A percentile compares a stretch with the other conserved stretches of the same genome.
Conservation (phyloP, 2,113 vertebrate species). For the Orycteropus afer region DNA sequence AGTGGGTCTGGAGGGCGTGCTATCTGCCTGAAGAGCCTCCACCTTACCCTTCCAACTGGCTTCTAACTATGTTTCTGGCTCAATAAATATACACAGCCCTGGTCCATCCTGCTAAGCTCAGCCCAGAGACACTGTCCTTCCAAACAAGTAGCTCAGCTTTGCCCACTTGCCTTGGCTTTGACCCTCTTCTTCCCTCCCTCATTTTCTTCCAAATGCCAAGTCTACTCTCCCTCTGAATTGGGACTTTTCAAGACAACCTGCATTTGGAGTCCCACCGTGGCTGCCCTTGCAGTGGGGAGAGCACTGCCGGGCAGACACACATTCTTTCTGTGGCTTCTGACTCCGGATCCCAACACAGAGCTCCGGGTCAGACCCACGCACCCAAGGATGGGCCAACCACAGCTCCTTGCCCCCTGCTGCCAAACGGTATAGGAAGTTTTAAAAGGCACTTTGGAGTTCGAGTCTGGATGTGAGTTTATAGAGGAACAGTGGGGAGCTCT, state of each 20-base stretch:
- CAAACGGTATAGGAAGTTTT: not conserved
- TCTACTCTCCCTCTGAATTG: not conserved
- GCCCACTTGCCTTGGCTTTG: not conserved
- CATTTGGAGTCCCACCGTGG: not conserved
- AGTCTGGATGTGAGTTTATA: no score
- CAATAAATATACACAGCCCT: conserved; percentile 69
- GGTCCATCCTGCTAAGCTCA: conserved; percentile 44
- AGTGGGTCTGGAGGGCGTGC: not conserved
- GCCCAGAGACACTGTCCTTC: conserved; percentile 58
- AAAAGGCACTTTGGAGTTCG: not conserved
- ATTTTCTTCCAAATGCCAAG: not conserved
- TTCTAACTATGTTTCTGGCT: conserved; percentile 69
- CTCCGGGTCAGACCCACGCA: not conserved
- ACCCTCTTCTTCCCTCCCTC: not conserved
- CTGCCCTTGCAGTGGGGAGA: not conserved
- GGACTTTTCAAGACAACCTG: not conserved
- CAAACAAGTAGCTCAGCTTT: conserved; percentile 56
- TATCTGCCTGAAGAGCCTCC: not conserved
- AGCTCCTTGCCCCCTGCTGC: not conserved
- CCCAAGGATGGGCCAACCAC: not conserved
- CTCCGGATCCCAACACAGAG: rapidly evolving
- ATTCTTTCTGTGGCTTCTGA: not conserved
- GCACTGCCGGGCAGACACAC: not conserved
- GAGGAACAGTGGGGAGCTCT: conserved; percentile 25
- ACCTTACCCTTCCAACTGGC: not conserved